phyloP scores from a whole-genome alignment of 2,888 invertebrate species.

The Tyria jacobaeae region DNA sequence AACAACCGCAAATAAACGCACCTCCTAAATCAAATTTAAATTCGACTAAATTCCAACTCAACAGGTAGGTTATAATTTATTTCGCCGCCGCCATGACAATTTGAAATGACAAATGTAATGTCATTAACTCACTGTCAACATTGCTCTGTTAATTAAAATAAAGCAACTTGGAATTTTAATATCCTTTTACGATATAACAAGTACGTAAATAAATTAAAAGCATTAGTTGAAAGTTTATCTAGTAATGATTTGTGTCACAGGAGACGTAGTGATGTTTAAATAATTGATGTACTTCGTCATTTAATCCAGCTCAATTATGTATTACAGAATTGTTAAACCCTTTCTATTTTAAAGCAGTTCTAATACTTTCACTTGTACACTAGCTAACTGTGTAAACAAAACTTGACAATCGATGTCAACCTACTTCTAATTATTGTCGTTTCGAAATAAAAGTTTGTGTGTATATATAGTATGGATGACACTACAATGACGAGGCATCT shows the following conservation, averaged over 20 bases:
- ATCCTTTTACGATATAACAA: slow-evolving; percentile 2
- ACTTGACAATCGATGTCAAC: too few relatives aligned
- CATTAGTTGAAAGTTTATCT: background rate
- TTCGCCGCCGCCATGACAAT: slow-evolving; percentile 18
- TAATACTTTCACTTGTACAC: too few relatives aligned
- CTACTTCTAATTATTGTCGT: too few relatives aligned
- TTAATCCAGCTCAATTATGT: background rate
- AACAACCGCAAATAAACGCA: background rate
- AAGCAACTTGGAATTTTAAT: background rate
- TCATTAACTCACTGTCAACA: slow-evolving; percentile 27
- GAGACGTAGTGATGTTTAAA: too few relatives aligned
- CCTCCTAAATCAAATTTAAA: slow-evolving; percentile 7
- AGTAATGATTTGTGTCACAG: too few relatives aligned
- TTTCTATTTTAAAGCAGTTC: too few relatives aligned
- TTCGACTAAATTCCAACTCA: slow-evolving; percentile 8
- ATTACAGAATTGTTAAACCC: too few relatives aligned
- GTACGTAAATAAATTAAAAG: background rate
- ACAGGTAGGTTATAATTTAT: slow-evolving; percentile 17
- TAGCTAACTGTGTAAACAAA: too few relatives aligned
- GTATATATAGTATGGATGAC: too few relatives aligned
- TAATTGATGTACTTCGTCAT: too few relatives aligned
- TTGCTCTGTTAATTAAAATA: slow-evolving; percentile 21
- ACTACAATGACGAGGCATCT: too few relatives aligned
- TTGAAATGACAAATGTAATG: slow-evolving; percentile 35
- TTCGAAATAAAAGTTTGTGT: too few relatives aligned